These are phyloP conservation scores for Cavia porcellus DNA, from an alignment of 2,113 vertebrate species.

Conservation along the genomic window DNA sequence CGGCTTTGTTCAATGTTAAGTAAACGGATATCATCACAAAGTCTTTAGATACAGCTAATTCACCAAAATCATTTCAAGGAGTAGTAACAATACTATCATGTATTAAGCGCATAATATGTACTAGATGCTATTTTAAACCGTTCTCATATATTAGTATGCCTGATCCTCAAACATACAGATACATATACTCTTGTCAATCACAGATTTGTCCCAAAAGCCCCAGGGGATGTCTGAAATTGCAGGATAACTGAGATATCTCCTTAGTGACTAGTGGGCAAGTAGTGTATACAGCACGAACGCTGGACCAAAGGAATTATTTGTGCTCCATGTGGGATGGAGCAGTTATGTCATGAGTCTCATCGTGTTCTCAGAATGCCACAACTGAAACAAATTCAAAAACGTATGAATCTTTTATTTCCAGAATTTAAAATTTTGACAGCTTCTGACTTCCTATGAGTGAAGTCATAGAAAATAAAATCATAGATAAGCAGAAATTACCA, in stretches of 20 bases:
- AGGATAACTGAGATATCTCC: background rate
- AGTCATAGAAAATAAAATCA: background rate
- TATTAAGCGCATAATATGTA: background rate
- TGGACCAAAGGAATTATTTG: background rate
- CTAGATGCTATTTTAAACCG: background rate
- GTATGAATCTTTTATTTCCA: background rate
- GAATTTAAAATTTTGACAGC: background rate
- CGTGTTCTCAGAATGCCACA: background rate
- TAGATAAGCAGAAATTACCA: background rate
- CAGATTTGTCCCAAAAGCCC: background rate
- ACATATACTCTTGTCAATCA: background rate
- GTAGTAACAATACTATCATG: background rate
- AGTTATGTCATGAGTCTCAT: background rate
- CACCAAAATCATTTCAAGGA: constrained; percentile 3
- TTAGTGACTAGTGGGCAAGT: no score
- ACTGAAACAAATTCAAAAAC: background rate
- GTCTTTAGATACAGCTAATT: constrained; percentile 19
- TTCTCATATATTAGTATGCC: background rate
- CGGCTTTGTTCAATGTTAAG: constrained; percentile 35
- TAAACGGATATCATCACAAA: constrained; percentile 22
- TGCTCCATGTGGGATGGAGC: background rate
- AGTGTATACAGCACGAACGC: background rate
- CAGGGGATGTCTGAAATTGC: background rate
- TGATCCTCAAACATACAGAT: background rate
- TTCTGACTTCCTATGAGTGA: background rate